A percentile compares a stretch with the other conserved stretches of the same genome.
These are phyloP conservation scores for Mimachlamys varia DNA, from an alignment of 2,888 invertebrate genomes.

Conservation along the genomic window DNA sequence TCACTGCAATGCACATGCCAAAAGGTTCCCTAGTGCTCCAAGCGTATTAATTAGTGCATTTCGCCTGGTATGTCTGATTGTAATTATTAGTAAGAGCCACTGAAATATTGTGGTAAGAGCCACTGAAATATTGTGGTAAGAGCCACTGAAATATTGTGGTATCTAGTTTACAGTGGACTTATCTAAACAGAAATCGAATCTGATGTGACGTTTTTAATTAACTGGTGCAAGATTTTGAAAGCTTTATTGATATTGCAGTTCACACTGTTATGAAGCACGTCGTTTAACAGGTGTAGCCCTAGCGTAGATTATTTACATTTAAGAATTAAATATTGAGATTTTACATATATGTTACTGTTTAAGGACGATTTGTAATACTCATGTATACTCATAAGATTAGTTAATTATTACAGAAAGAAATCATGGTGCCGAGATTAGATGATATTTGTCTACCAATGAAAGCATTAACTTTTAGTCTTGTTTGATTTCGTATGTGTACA, in stretches of 20 bases:
- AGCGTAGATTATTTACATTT: neutral
- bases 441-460: constrained; percentile 12
- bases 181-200: neutral
- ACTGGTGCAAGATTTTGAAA: neutral
- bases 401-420: neutral
- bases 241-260: constrained; percentile 12
- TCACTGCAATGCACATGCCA: neutral
- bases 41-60: neutral
- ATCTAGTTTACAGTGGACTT: neutral
- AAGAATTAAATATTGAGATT: neutral
- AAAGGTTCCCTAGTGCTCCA: neutral
- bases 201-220: neutral
- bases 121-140: neutral
- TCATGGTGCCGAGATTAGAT: neutral
- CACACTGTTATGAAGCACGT: neutral
- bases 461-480: neutral
- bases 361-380: neutral
- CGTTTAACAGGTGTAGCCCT: neutral
- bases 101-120: neutral
- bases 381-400: neutral
- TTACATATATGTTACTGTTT: constrained; percentile 8
- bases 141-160: neutral
- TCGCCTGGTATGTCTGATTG: neutral
- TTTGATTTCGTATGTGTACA: too few species aligned
- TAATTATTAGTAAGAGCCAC: neutral